Conservation (phyloP, 2,113 vertebrate species). For the Rousettus leschenaultii region DNA sequence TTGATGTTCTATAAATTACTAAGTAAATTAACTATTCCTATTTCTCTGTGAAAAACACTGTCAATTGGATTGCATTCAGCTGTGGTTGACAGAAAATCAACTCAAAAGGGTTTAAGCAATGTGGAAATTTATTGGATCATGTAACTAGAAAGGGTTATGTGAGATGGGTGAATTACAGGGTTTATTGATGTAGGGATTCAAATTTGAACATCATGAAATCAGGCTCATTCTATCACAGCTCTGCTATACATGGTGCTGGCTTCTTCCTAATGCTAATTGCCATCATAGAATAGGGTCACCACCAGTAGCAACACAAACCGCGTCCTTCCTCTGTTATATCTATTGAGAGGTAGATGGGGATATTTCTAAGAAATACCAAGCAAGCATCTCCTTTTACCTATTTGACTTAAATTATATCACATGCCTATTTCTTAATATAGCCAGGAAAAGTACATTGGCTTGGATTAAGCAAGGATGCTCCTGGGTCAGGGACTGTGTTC, state of each 20-base stretch:
- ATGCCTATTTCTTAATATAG: not conserved
- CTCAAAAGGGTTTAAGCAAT: not conserved
- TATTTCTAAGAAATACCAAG: not conserved
- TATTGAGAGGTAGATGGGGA: not conserved
- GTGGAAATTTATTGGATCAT: not conserved
- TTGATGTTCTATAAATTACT: not conserved
- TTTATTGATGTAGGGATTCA: not conserved
- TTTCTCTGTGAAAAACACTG: not conserved
- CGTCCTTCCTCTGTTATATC: not conserved
- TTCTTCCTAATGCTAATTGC: not conserved
- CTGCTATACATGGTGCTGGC: not conserved
- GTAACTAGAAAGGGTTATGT: not conserved
- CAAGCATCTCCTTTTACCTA: not conserved
- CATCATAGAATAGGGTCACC: not conserved
- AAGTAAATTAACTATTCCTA: not conserved
- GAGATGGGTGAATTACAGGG: not conserved
- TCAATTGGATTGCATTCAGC: not conserved
- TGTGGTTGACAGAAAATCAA: not conserved
- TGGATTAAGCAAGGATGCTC: not conserved
- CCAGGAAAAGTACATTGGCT: not conserved
- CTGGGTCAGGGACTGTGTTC: not conserved
- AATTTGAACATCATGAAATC: not conserved
- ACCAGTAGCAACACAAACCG: not conserved
- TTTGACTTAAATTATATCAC: not conserved
- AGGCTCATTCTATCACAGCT: not conserved